These are phyloP conservation scores for Chrysocyon brachyurus DNA, from an alignment of 2,797 vertebrate species.

Conservation along the genomic window DNA sequence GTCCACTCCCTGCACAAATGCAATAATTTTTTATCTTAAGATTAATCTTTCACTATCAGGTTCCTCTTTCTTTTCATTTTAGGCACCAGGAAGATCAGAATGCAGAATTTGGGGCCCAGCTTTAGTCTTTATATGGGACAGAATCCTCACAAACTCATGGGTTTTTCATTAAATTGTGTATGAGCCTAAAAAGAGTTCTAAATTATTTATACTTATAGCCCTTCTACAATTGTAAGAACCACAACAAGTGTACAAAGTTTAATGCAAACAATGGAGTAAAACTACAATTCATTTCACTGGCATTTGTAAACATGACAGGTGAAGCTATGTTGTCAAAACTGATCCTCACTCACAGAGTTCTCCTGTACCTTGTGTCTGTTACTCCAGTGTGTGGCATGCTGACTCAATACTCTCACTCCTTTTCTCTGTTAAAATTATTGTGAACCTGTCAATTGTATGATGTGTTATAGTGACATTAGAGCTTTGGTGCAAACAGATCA, in stretches of 20 bases:
- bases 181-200: neutral
- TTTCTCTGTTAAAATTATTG: neutral
- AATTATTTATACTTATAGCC: neutral
- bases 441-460: neutral
- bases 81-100: neutral
- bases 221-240: constrained; percentile 18
- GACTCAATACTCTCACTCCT: neutral
- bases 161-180: neutral
- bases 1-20: neutral
- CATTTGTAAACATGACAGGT: neutral
- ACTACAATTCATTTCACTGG: neutral
- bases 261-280: neutral
- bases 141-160: neutral
- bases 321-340: neutral
- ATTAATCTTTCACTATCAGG: neutral
- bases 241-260: constrained; percentile 4
- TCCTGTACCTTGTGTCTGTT: neutral
- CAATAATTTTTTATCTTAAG: neutral
- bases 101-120: neutral
- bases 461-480: neutral
- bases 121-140: neutral
- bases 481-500: neutral
- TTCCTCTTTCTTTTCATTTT: constrained; percentile 23
- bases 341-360: neutral
- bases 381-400: neutral